Evolutionary conservation across 2,888 invertebrate genomes (phyloP).

Genomic region (Atrina japonica): DNA sequence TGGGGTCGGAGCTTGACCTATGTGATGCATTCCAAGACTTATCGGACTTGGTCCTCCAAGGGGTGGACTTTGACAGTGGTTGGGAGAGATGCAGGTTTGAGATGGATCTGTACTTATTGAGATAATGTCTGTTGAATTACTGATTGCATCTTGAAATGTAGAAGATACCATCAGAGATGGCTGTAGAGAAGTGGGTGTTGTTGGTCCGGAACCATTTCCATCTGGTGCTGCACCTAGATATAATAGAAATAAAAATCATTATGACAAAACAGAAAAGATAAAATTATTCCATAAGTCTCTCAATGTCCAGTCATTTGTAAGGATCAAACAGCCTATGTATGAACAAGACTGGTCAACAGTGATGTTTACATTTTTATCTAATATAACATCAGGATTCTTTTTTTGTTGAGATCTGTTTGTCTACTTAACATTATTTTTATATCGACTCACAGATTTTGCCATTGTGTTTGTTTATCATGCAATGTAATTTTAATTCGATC

Average conservation of each 20-base stretch:
- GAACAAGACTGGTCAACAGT: too few relatives aligned
- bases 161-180: slow-evolving; percentile 26
- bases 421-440: too few relatives aligned
- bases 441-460: too few relatives aligned
- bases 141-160: slow-evolving; percentile 24
- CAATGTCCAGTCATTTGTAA: too few relatives aligned
- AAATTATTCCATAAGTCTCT: not conserved
- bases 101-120: slow-evolving; percentile 18
- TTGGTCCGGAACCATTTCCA: slow-evolving; percentile 21
- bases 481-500: too few relatives aligned
- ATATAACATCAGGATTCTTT: too few relatives aligned
- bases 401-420: too few relatives aligned
- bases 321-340: too few relatives aligned
- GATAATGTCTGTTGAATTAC: slow-evolving; percentile 29
- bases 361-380: too few relatives aligned
- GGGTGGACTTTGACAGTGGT: slow-evolving; percentile 46
- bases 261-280: not conserved
- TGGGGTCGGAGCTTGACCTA: slow-evolving; percentile 54
- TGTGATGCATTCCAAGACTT: slow-evolving; percentile 38
- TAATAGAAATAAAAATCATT: not conserved
- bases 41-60: slow-evolving; percentile 43
- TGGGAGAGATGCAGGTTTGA: slow-evolving; percentile 27
- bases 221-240: slow-evolving; percentile 36
- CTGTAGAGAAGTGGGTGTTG: slow-evolving; percentile 31
- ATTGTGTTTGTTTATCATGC: too few relatives aligned